Percentiles rank a stretch among this genome's conserved stretches.
These are phyloP conservation scores for Cephus runcator DNA, from an alignment of 2,888 invertebrate genomes.

Conservation along the genomic window DNA sequence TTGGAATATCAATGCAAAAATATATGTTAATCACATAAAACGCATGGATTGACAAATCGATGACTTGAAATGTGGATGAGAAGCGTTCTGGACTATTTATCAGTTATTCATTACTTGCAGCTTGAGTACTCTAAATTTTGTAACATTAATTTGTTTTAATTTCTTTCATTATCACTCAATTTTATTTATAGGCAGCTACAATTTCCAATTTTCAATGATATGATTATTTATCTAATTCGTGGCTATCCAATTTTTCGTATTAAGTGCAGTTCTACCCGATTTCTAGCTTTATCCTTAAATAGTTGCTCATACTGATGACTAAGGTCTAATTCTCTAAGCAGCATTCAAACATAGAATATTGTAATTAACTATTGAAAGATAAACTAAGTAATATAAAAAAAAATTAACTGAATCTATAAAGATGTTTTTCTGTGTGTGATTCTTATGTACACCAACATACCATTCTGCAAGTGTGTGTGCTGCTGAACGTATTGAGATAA, in stretches of 20 bases:
- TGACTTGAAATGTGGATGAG: slow-evolving; percentile 38
- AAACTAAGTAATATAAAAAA: slow-evolving; percentile 49
- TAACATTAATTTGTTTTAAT: background rate
- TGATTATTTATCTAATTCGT: background rate
- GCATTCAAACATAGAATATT: slow-evolving; percentile 56
- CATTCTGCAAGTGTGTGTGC: slow-evolving; percentile 69
- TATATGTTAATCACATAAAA: slow-evolving; percentile 54
- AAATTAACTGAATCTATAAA: slow-evolving; percentile 51
- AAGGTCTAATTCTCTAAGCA: slow-evolving; percentile 48
- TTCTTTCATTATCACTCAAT: background rate
- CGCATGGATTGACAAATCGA: slow-evolving; percentile 38
- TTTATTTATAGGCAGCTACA: background rate
- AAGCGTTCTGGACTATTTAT: slow-evolving; percentile 26
- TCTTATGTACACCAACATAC: slow-evolving; percentile 77
- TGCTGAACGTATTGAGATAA: slow-evolving; percentile 57
- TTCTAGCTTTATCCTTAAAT: slow-evolving; percentile 20
- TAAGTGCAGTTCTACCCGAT: background rate
- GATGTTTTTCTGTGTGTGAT: slow-evolving; percentile 67
- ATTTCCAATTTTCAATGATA: background rate
- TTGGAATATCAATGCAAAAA: slow-evolving; percentile 39
- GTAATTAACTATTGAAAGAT: slow-evolving; percentile 40
- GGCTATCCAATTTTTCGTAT: background rate
- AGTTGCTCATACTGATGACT: slow-evolving; percentile 18
- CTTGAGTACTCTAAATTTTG: background rate
- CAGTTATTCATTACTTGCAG: background rate